Base-by-base conservation (phyloP, 2,888 invertebrate genomes). In the Colostygia pectinataria region DNA sequence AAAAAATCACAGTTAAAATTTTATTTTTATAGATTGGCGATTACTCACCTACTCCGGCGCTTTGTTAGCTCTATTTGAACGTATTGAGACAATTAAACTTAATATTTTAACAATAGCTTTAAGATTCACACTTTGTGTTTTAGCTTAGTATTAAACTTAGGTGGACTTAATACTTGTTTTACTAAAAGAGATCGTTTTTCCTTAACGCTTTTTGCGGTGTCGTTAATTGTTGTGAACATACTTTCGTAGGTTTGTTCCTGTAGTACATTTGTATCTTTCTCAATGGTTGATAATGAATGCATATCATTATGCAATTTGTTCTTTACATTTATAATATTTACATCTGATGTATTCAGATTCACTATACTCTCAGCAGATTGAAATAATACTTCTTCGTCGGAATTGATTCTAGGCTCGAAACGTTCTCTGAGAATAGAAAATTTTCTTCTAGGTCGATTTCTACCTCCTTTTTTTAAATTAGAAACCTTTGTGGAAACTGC, bases 401-500 rank as follows among this genome's bases (percentile, higher is more conserved):
- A 87, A 67, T 80, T 80, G 20, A 66, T 47, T 67, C 85, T 87
- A 13, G 91, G 90, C 71, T 92, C 92, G 71, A 92, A 92, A 53
- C 85, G 87, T 63, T 92, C 92, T 60, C 92, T 82, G 10, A 92
- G 67, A 46, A 92, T 82, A 2, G 92, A 92, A 74, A 92, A 92
- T 67, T 92, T 92, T 57, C 92, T 77, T 47, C 91, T 81, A 0
- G 92, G 91, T 65, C 85, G 85, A 57, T 76, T 85, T 51, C 80
- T 76, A 7, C 67, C 63, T 32, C 66, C 77, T 63, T 89, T 91
- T 64, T 85, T 89, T n/a, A 74, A 70, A 51, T 83, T 84, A 4
- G 80, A 74, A 44, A 74, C 59, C 75, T 90, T 90, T 1, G 77
- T 65, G 4, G 62, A 55, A 13, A 76, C 56, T 4, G 44, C 23